Base-by-base conservation (phyloP, 2,888 invertebrate genomes). In the Sinopyrophorus schimmeli region DNA sequence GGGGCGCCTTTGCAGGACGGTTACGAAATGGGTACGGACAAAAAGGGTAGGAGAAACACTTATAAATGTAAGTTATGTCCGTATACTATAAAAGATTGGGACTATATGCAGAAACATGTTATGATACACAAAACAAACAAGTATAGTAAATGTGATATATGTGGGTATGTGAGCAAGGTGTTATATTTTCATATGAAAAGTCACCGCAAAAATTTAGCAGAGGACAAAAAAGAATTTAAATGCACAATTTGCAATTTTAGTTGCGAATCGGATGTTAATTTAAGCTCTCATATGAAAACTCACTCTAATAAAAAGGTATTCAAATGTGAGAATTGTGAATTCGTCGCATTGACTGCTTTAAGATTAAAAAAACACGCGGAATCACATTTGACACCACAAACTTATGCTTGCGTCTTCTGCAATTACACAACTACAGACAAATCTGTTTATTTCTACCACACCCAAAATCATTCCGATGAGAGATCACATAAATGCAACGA, bases 201-300 rank as follows among this genome's bases (percentile, higher is more conserved):
- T 6, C 5, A 20, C 21, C 5, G 12, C 9, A 12, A 6, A 7
- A 20, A 7, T 20, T 5, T 20, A 20, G 26, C 4, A n/a, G 26
- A 4, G 5, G 7, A 6, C 26, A 26, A 6, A 26, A 26, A 26
- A 10, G 26, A 4, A 9, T 26, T 26, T 26, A 3, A 9, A 9
- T 26, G 26, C 26, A 9, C n/a, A 10, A 26, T 26, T 26, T 26
- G 26, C n/a, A 26, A 10, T 10, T 26, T n/a, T 7, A 6, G 26
- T 4, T 26, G 26, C 9, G 10, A 6, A 3, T 3, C 4, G 26
- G 9, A 26, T 5, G 9, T 4, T 7, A 7, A 5, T 26, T 10
- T 26, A 6, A 4, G 9, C 5, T 3, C 3, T 4, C 26, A 26
- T 26, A 26, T 26, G 26, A 26, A 4, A 3, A 7, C 9, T 3